Base-by-base conservation (phyloP, 2,797 vertebrate genomes). In the Rhyacichthys aspro region DNA sequence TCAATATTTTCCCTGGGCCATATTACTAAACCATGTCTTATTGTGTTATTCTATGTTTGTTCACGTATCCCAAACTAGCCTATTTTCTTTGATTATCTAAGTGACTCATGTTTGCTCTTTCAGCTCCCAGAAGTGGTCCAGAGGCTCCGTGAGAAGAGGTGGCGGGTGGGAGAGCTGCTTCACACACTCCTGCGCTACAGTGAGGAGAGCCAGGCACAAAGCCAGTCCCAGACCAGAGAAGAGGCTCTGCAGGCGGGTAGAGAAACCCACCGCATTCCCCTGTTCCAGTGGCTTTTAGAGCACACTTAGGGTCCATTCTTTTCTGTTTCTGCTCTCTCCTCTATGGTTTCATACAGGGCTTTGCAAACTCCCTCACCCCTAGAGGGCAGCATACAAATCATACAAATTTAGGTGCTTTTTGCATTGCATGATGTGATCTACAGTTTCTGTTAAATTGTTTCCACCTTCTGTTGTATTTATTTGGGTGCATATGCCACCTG, bases 231-330 rank as follows among this genome's bases (percentile, higher is more conserved):
- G 16, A 57, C 85, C 59, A 82, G 84, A 63, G 84, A 85, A 14
- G 93, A 90, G 47, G 12, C 69, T 0, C 57, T 41, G 1, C 85
- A 67, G 77, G 41, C 58, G 15, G 76, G 67, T 48, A 57, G 63
- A 32, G 86, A 79, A n/a, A 55, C 65, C 60, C 63, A 75, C 17
- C 80, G 67, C 55, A 78, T 76, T 67, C 84, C 95, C 12, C 91
- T 99, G 37, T 96, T 96, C 60, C 81, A 89, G 37, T 98, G 98
- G 97, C 94, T 99, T 70, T 88, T 96, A 81, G 96, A 98, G 77
- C 91, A 91, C 12, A 41, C 89, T 53, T 98, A 96, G 91, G 17
- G 73, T 5, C 52, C 38, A 23, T 14, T 0, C 12, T 50, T 33
- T 18, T 58, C 32, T 36, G 11, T 28, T 16, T 18, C 8, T 36